Conservation (phyloP, 2,113 vertebrate species). For the Cygnus buccinator region DNA sequence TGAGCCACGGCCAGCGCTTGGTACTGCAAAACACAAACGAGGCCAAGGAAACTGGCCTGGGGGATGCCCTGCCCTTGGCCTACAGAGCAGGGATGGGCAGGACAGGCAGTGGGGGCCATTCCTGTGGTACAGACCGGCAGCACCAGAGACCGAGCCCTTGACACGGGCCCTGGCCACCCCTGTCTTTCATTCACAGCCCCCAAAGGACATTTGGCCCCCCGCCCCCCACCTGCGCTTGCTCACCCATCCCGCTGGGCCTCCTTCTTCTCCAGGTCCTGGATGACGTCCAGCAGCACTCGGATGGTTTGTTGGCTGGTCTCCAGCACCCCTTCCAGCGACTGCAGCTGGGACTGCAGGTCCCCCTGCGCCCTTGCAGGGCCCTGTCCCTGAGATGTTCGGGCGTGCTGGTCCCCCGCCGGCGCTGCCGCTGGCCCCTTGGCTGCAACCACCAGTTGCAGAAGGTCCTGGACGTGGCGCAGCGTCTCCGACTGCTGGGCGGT, state of each 20-base stretch:
- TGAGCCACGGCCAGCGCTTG: rapidly evolving
- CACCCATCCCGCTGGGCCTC: conserved; percentile 88
- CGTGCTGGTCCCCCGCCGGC: conserved; percentile 67
- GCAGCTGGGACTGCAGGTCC: conserved; percentile 83
- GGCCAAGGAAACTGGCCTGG: background rate
- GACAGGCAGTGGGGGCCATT: background rate
- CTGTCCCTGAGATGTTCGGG: conserved; percentile 61
- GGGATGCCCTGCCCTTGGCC: background rate
- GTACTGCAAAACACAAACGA: background rate
- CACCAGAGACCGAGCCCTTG: rapidly evolving
- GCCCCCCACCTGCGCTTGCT: background rate
- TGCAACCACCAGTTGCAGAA: conserved; percentile 82
- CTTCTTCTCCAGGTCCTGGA: conserved; percentile 91
- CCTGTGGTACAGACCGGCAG: rapidly evolving
- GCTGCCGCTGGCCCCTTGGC: conserved; percentile 78
- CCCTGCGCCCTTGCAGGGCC: conserved; percentile 55
- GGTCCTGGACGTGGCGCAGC: conserved; percentile 81
- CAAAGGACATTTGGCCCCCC: rapidly evolving
- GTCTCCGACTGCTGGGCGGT: conserved; percentile 72
- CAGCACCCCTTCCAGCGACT: conserved; percentile 88
- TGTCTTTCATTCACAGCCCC: background rate
- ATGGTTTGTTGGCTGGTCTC: conserved; percentile 91
- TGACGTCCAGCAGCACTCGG: conserved; percentile 88
- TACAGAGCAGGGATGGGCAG: background rate
- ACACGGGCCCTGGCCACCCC: background rate